Evolutionary conservation across 1,140 invertebrate species (phyloP).

Genomic region (Drosophila ogumai): DNA sequence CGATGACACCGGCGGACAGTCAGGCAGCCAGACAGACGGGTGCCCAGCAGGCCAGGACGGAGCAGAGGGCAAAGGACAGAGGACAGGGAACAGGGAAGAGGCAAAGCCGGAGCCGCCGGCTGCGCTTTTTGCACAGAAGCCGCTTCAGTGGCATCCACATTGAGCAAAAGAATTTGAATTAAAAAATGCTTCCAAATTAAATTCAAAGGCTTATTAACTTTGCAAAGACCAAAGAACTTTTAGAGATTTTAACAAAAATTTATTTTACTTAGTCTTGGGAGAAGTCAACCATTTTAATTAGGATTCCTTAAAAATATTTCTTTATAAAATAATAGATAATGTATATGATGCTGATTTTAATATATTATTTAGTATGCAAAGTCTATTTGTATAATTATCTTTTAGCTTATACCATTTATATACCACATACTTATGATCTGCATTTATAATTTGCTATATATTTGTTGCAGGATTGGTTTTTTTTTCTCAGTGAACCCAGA

Average conservation of each 20-base stretch:
- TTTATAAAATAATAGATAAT: too few species aligned
- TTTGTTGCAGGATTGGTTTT: too few species aligned
- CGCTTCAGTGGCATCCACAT: slow-evolving; percentile 22
- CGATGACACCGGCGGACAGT: slow-evolving; percentile 67
- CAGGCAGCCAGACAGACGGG: slow-evolving; percentile 18
- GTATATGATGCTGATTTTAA: too few species aligned
- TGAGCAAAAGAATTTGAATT: slow-evolving; percentile 19
- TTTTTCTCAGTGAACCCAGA: slow-evolving; percentile 27
- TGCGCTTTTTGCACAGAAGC: slow-evolving; percentile 69
- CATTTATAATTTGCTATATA: too few species aligned
- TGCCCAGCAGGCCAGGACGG: slow-evolving; percentile 15
- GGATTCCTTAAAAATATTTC: too few species aligned
- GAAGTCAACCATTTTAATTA: background rate
- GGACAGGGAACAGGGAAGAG: slow-evolving; percentile 33
- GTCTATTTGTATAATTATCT: too few species aligned
- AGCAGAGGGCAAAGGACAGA: slow-evolving; percentile 22
- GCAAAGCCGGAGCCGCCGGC: slow-evolving; percentile 59
- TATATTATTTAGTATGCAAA: too few species aligned
- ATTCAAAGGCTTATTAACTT: background rate
- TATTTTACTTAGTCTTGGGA: background rate
- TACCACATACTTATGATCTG: too few species aligned
- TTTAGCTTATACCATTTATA: too few species aligned
- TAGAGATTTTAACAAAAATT: background rate
- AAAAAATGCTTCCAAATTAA: background rate
- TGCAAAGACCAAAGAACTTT: background rate